Base-by-base conservation (phyloP, 2,888 invertebrate species). In the Parnassius mnemosyne region DNA sequence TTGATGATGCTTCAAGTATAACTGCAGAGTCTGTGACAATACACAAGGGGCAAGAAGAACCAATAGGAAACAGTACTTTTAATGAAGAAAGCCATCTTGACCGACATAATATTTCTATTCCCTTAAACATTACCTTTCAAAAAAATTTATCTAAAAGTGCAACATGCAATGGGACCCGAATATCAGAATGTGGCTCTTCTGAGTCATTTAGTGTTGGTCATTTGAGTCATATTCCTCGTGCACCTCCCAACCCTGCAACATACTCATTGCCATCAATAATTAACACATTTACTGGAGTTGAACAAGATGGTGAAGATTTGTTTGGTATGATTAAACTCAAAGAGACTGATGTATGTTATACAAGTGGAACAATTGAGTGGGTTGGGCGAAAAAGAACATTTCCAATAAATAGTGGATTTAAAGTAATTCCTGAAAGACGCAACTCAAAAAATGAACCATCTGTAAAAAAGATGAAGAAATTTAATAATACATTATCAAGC, bases 321-420 rank as follows among this genome's bases (percentile, higher is more conserved):
- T 90, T 84, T 80, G 91, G 91, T 25, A 85, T 91, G 87, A 85
- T 91, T 61, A 88, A 85, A 73, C 72, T 90, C 3, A 81, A 79
- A 68, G 83, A 86, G 57, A 84, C 85, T 77, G 90, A 91, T 80
- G 85, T 90, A 3, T 91, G 91, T 70, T 91, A 91, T 66, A 91
- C 90, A 3, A 89, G 86, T 73, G 91, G 90, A 3, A 86, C 84
- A 9, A 89, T 91, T 61, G 90, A 90, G 67, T 90, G 90, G 91
- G 89, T 91, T 12, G 90, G 90, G 13, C 81, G 83, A 61, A 92
- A 90, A 66, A 77, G 89, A 68, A 84, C 78, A 69, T 89, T 80
- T 68, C 89, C 89, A 64, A 72, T 89, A 58, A 89, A 89, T 64
- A 85, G 83, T 74, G 89, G 90, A 9, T 92, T 91, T 72, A 91